A percentile compares a stretch with the other conserved stretches of the same genome.
Evolutionary conservation across 2,797 vertebrate species (phyloP).

Genomic region (Betta splendens): DNA sequence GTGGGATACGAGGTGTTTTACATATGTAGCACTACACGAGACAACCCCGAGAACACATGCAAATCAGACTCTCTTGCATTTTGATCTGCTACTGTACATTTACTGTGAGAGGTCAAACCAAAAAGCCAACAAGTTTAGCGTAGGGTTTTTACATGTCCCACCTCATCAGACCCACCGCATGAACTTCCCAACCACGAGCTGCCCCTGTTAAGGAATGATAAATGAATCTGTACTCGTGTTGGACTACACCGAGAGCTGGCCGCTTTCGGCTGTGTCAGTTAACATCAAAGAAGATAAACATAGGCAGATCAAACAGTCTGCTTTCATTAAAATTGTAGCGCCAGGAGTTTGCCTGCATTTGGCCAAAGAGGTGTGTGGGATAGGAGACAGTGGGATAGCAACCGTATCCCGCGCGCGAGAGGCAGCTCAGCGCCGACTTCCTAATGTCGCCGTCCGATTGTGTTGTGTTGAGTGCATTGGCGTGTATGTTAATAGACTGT

Average conservation of each 20-base stretch:
- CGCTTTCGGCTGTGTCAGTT: constrained; percentile 58
- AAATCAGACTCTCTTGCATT: constrained; percentile 35
- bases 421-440: constrained; percentile 51
- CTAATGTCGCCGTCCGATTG: constrained; percentile 54
- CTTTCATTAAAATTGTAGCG: constrained; percentile 74
- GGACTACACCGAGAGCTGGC: constrained; percentile 51
- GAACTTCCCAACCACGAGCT: constrained; percentile 57
- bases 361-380: constrained; percentile 62
- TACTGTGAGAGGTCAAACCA: constrained; percentile 31
- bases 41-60: constrained; percentile 13
- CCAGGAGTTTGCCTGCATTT: constrained; percentile 50
- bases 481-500: constrained; percentile 50
- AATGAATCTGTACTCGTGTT: constrained; percentile 67
- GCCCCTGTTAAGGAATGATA: constrained; percentile 61
- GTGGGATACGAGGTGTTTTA: constrained; percentile 19
- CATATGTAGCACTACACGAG: constrained; percentile 13
- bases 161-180: constrained; percentile 44
- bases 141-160: constrained; percentile 10
- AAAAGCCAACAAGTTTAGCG: not conserved
- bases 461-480: constrained; percentile 44
- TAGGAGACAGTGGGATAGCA: constrained; percentile 37
- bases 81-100: constrained; percentile 20
- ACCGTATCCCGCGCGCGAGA: constrained; percentile 36
- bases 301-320: constrained; percentile 70
- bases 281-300: constrained; percentile 71